Evolutionary conservation across 2,888 invertebrate genomes (phyloP).

Genomic region (Nemurella pictetii): DNA sequence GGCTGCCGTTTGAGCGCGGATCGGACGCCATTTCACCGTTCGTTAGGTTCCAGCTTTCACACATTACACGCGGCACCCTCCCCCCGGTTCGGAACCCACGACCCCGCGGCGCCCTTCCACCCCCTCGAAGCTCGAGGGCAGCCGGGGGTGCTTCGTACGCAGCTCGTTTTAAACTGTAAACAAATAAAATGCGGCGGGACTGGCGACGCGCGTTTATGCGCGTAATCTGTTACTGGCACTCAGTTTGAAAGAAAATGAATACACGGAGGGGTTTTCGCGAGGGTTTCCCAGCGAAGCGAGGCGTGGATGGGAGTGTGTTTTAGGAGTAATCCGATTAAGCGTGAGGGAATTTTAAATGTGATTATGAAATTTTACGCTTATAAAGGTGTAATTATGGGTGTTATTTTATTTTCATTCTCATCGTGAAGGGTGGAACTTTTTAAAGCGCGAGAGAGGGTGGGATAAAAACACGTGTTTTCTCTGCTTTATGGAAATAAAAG

Average conservation of each 20-base stretch:
- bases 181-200: background rate
- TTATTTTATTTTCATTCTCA: background rate
- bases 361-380: background rate
- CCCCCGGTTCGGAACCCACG: background rate
- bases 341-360: background rate
- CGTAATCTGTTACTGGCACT: background rate
- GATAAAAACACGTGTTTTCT: no score
- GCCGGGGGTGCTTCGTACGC: no score
- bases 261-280: background rate
- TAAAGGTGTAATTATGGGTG: background rate
- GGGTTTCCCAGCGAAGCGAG: background rate
- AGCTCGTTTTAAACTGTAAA: background rate
- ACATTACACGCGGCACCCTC: background rate
- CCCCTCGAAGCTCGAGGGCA: background rate
- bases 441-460: background rate
- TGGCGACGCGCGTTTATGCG: background rate
- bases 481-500: no score
- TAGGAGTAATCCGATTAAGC: background rate
- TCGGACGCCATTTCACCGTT: background rate
- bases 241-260: background rate
- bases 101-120: background rate
- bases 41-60: background rate
- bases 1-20: background rate
- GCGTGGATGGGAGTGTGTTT: background rate
- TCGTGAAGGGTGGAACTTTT: background rate